Evolutionary conservation across 2,797 vertebrate genomes (phyloP).

Genomic region (Parauchenoglanis ngamensis): DNA sequence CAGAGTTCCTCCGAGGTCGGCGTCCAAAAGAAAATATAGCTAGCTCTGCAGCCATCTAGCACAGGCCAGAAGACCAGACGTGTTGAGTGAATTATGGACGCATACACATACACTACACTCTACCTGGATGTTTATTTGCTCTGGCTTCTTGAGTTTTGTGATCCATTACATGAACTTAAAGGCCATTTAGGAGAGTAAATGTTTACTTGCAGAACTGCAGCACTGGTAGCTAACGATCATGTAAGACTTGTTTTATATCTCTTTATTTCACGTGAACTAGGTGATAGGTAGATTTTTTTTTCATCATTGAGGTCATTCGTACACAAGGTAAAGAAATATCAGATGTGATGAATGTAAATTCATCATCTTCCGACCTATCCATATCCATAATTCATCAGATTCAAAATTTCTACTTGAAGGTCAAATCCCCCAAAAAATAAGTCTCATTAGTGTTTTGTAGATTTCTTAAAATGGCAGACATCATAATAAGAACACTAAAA

Average conservation of each 20-base stretch:
- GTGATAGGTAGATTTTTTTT: too few relatives aligned
- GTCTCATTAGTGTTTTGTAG: background rate
- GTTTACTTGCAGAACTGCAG: slow-evolving; percentile 60
- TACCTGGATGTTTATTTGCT: slow-evolving; percentile 75
- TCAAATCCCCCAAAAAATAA: background rate
- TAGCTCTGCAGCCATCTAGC: slow-evolving; percentile 17
- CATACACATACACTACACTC: slow-evolving; percentile 1
- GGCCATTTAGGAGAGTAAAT: slow-evolving; percentile 67
- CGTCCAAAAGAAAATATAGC: slow-evolving; percentile 34
- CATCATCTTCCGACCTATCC: background rate
- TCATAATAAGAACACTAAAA: background rate
- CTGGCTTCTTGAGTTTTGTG: slow-evolving; percentile 71
- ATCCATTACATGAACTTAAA: slow-evolving; percentile 70
- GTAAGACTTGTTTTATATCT: background rate
- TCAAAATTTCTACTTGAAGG: background rate
- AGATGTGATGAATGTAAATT: background rate
- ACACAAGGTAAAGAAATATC: background rate
- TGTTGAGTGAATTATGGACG: slow-evolving; percentile 55
- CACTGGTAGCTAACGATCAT: background rate
- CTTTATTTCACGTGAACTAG: background rate
- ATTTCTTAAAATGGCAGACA: background rate
- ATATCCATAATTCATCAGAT: background rate
- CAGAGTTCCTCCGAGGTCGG: background rate
- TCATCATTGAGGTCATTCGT: background rate
- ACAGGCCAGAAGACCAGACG: slow-evolving; percentile 33